Evolutionary conservation across 1,140 invertebrate species (phyloP), one percentile per base, ranked within the genome.

Genomic region (Pseudomyrmex concolor): DNA sequence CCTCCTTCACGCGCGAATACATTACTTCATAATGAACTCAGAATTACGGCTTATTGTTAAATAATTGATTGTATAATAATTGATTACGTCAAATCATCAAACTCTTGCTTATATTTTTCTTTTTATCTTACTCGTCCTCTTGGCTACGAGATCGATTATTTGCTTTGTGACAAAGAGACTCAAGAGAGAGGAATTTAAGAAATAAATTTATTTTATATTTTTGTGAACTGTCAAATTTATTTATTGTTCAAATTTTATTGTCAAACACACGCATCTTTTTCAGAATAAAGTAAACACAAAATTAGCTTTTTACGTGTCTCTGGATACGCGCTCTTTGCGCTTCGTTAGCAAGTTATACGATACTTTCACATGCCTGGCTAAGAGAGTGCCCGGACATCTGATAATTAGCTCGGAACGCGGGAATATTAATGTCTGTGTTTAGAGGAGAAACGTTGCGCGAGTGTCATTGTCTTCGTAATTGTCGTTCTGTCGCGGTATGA

Each of bases 391-490:
- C 45, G 55, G 45, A 62, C 72, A 72, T 62, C 70, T n/a, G 59
- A 89, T 87, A 90, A 91, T 91, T 91, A 90, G 81, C 71, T 34
- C 66, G 85, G 85, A 90, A 90, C 81, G 88, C 66, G 45, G 48
- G 66, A 74, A 84, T 89, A 89, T 90, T 89, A 87, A 90, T 89
- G 88, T 81, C 88, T 78, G 85, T 91, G 88, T 89, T 90, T 89
- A 90, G 73, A 51, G 54, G 82, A 82, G 86, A 86, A 84, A 86
- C 63, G 73, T 74, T 84, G 64, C 67, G 43, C 81, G 59, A 72
- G 80, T 86, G 89, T 90, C 89, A 90, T 90, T 90, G 90, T 91
- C 87, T 60, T 54, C 54, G 84, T 90, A 90, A 91, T 90, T 88
- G 84, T 73, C 66, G 73, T 70, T 50, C 66, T 15, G 57, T 43